phyloP scores from a whole-genome alignment of 2,888 invertebrate species.

The Pyrgus malvae region DNA sequence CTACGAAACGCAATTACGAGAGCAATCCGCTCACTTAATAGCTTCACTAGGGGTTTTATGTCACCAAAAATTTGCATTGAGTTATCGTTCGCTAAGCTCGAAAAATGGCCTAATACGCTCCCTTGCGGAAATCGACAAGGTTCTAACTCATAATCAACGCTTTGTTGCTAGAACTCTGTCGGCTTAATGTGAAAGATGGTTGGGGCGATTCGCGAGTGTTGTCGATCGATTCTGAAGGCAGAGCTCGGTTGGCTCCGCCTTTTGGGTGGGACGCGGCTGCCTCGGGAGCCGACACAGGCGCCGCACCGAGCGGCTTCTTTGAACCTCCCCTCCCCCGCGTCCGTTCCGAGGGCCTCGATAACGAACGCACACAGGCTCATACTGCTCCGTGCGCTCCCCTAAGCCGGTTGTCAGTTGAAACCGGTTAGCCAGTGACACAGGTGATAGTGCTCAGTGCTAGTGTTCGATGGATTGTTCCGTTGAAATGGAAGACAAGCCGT shows the following conservation, averaged over 20 bases:
- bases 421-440: conserved; percentile 73
- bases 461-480: conserved; percentile 61
- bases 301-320: conserved; percentile 71
- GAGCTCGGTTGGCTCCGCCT: conserved; percentile 73
- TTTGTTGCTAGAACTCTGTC: conserved; percentile 49
- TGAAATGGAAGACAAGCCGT: conserved; percentile 78
- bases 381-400: conserved; percentile 75
- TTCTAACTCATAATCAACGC: conserved; percentile 37
- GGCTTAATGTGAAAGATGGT: conserved; percentile 39
- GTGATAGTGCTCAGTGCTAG: conserved; percentile 50
- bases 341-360: conserved; percentile 61
- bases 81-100: conserved; percentile 40
- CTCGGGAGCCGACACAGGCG: conserved; percentile 76
- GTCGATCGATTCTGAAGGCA: conserved; percentile 75
- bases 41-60: conserved; percentile 62
- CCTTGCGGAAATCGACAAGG: conserved; percentile 46
- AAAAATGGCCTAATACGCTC: conserved; percentile 48
- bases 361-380: conserved; percentile 77
- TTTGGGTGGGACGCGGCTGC: conserved; percentile 73
- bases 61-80: conserved; percentile 76
- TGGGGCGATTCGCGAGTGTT: conserved; percentile 64
- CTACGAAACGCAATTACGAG: conserved; percentile 77
- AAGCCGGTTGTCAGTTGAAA: conserved; percentile 75
- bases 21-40: conserved; percentile 74
- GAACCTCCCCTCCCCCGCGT: conserved; percentile 57